Base-by-base conservation (phyloP, 2,888 invertebrate genomes). In the Tetranychus piercei region DNA sequence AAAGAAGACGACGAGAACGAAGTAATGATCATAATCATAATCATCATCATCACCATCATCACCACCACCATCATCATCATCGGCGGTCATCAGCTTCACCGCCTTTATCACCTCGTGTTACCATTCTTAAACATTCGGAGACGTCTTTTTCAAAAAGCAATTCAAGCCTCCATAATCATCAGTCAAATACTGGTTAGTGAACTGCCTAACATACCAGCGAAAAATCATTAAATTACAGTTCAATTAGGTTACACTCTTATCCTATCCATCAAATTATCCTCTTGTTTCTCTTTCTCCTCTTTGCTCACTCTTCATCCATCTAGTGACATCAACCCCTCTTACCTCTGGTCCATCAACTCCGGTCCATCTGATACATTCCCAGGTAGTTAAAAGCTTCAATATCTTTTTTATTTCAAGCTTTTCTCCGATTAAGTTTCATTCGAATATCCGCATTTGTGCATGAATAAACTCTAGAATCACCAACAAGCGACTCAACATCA, bases 1-100 rank as follows among this genome's bases (percentile, higher is more conserved):
- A 66, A 11, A 66, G 66, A 66, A 18, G 66, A 20, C 66, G 66
- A 66, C 18, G 66, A 66, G 66, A 66, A 20, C 66, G 66, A 66
- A 66, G 66, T 66, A 66, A 20, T 66, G 66, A 66, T 66, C 34
- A 34, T 34, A 34, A 34, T 34, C 34, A 34, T 34, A 34, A 34
- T 34, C 34, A 34, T 34, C 34, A 34, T 4, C 34, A 34, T 34
- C 34, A 34, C 34, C 34, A 34, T 34, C 34, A 34, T 34, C 34
- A 34, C 34, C 34, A 34, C 34, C 34, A 34, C 4, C 66, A 66
- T 20, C 20, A 20, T 66, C 18, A 66, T 66, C 66, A 66, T 66
- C 66, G 66, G 20, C 18, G 66, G 15, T 20, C n/a, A 66, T 66
- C 66, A 66, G 66, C 18, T 20, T 66, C 66, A 15, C 66, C 66